Evolutionary conservation across 37 sponge, comb jelly and placozoan genomes (phyloP).

Genomic region (Bolinopsis microptera): DNA sequence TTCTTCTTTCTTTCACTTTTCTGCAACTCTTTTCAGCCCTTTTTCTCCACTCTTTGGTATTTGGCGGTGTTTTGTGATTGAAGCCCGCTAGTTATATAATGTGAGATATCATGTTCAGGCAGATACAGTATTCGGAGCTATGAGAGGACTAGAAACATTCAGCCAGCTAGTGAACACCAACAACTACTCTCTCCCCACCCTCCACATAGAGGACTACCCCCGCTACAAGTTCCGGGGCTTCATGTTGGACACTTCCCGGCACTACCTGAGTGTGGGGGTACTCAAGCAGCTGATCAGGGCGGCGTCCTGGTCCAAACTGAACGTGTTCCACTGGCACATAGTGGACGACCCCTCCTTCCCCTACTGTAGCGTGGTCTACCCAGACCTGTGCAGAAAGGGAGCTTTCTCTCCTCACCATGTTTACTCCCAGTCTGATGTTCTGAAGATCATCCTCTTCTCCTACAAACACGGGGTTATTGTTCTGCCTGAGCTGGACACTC

Average conservation of each 20-base stretch:
- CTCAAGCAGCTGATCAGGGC: constrained; percentile 64
- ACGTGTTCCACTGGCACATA: constrained; percentile 83
- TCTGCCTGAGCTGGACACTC: constrained; percentile 70
- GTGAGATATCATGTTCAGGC: no score
- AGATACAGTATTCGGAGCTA: constrained; percentile 68
- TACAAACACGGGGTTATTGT: constrained; percentile 65
- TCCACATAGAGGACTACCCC: constrained; percentile 69
- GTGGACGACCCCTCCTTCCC: constrained; percentile 82
- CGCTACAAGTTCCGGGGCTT: constrained; percentile 74
- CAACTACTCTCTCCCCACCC: constrained; percentile 34
- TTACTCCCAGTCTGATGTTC: constrained; percentile 67
- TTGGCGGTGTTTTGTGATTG: no score
- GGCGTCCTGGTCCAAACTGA: constrained; percentile 67
- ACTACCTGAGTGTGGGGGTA: constrained; percentile 68
- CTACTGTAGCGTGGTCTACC: constrained; percentile 66
- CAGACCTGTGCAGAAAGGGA: constrained; percentile 66
- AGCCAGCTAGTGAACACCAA: constrained; percentile 68
- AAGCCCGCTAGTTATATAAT: no score
- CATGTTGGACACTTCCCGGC: constrained; percentile 76
- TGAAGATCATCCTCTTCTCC: constrained; percentile 60
- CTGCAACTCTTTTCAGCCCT: no score
- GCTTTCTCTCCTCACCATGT: constrained; percentile 66
- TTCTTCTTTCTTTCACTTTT: no score
- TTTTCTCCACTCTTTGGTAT: no score
- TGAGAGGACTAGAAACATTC: constrained; percentile 76